Conservation (phyloP, 2,888 invertebrate genomes). For the Acanthoscelides obtectus region DNA sequence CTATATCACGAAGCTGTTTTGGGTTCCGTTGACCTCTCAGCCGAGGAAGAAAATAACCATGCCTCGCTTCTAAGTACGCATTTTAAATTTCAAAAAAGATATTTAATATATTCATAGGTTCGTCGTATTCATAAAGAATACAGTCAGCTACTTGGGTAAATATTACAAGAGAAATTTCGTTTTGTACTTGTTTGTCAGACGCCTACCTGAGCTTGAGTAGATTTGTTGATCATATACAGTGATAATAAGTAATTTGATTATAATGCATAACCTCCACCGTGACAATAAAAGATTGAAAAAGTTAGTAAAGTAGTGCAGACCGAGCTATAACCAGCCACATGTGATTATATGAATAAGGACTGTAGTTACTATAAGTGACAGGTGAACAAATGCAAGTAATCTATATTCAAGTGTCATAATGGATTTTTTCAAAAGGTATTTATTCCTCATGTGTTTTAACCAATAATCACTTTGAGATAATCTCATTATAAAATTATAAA, state of each 20-base stretch:
- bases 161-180: background rate
- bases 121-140: background rate
- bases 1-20: conserved; percentile 17
- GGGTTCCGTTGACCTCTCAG: conserved; percentile 14
- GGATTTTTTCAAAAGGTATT: too few relatives aligned
- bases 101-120: background rate
- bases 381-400: too few relatives aligned
- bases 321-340: too few relatives aligned
- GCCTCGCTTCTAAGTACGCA: background rate
- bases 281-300: background rate
- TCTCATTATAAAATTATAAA: too few relatives aligned
- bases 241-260: background rate
- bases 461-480: too few relatives aligned
- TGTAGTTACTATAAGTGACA: too few relatives aligned
- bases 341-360: too few relatives aligned
- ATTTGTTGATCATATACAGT: background rate
- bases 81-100: background rate
- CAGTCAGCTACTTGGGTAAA: background rate
- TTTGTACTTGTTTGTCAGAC: background rate
- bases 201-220: background rate
- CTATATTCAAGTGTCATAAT: too few relatives aligned
- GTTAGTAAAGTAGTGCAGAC: too few relatives aligned
- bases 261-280: background rate
- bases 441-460: too few relatives aligned
- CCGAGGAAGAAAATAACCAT: background rate